Conservation (phyloP, 2,888 invertebrate species). For the Melinaea marsaeus region DNA sequence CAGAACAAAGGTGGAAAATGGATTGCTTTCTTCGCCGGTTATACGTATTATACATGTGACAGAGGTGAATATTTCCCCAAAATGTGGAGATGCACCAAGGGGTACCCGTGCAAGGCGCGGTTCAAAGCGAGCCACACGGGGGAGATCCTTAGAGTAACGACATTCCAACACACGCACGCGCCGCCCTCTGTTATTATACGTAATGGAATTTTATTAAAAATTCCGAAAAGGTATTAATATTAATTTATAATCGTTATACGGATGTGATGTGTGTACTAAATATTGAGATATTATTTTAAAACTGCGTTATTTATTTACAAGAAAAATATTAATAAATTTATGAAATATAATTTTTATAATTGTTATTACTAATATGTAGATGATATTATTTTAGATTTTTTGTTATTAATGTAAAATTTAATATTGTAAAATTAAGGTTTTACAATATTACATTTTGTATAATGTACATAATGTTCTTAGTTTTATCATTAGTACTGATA, state of each 20-base stretch:
- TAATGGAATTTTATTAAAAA: conserved; percentile 33
- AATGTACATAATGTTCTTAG: too few species aligned
- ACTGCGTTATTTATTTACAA: too few species aligned
- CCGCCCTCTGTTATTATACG: conserved; percentile 38
- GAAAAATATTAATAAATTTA: neutral
- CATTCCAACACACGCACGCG: conserved; percentile 40
- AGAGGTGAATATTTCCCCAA: conserved; percentile 24
- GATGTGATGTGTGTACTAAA: neutral
- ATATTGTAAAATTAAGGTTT: neutral
- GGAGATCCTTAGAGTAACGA: conserved; percentile 36
- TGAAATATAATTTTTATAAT: neutral
- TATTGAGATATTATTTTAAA: too few species aligned
- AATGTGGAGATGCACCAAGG: conserved; percentile 50
- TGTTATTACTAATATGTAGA: neutral
- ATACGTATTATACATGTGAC: conserved; percentile 43
- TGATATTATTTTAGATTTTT: neutral
- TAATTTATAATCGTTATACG: too few species aligned
- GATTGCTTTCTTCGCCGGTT: conserved; percentile 42
- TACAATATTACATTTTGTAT: too few species aligned
- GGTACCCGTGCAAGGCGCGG: conserved; percentile 48
- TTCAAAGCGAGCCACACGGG: conserved; percentile 42
- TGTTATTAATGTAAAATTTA: neutral
- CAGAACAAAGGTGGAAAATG: conserved; percentile 42
- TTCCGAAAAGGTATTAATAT: conserved; percentile 16
- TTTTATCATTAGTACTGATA: too few species aligned